phyloP scores from a whole-genome alignment of 2,797 vertebrate species.

The Enteromius unitaeniatus region DNA sequence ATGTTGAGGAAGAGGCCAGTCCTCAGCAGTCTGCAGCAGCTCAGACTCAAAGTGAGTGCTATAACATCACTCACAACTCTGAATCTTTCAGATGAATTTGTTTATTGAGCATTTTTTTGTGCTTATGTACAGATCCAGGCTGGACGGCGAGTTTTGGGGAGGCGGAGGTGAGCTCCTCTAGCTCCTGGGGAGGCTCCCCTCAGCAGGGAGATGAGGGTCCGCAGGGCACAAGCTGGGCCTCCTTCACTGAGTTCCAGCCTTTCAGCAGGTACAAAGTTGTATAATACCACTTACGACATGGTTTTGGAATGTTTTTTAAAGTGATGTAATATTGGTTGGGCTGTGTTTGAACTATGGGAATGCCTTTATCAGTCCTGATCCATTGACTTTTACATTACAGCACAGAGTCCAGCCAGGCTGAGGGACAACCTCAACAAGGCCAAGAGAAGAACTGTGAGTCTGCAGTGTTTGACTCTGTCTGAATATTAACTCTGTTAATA shows the following conservation, averaged over 20 bases:
- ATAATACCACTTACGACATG: background rate
- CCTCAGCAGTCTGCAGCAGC: constrained; percentile 41
- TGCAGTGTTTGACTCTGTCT: constrained; percentile 50
- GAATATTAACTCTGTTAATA: constrained; percentile 16
- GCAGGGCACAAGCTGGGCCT: constrained; percentile 89
- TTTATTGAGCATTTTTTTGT: constrained; percentile 1
- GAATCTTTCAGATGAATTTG: background rate
- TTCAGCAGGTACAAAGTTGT: constrained; percentile 83
- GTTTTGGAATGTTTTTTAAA: background rate
- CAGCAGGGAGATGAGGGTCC: constrained; percentile 55
- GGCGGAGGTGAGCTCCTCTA: constrained; percentile 70
- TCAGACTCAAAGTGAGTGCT: constrained; percentile 55
- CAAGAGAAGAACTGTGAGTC: constrained; percentile 54
- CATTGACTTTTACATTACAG: constrained; percentile 67
- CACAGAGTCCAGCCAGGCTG: constrained; percentile 80
- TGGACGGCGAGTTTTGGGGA: constrained; percentile 87
- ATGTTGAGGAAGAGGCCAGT: constrained; percentile 67
- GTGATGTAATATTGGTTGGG: background rate
- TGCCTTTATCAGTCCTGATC: background rate
- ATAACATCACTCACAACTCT: background rate
- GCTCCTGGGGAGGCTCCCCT: constrained; percentile 79
- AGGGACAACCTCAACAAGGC: constrained; percentile 43
- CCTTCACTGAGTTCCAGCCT: constrained; percentile 92
- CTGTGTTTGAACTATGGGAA: background rate
- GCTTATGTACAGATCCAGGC: constrained; percentile 71